These are phyloP conservation scores for Conopomorpha cramerella DNA, from an alignment of 1,140 invertebrate genomes.

Conservation along the genomic window DNA sequence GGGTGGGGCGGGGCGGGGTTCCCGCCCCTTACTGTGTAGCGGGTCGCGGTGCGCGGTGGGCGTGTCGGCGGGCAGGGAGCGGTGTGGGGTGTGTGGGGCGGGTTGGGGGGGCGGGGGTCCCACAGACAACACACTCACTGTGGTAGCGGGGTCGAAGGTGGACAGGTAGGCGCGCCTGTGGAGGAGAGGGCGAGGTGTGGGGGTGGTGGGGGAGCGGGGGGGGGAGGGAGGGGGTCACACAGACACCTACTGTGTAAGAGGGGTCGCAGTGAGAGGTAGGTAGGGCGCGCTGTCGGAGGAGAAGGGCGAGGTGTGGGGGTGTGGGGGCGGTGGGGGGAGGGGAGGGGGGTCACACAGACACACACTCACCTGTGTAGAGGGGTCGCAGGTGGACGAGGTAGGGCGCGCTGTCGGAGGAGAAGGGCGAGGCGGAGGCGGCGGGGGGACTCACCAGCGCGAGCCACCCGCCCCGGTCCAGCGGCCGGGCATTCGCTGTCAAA, in stretches of 20 bases:
- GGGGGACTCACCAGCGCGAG: conserved; percentile 24
- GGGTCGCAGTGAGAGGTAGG: conserved; percentile 34
- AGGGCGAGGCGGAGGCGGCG: conserved; percentile 27
- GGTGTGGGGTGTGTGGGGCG: too few relatives aligned
- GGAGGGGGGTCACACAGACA: not conserved
- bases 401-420: conserved; percentile 29
- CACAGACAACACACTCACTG: too few relatives aligned
- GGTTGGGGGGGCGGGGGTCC: too few relatives aligned
- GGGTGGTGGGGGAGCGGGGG: not conserved
- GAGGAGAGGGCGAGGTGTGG: not conserved
- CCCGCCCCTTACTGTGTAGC: too few relatives aligned
- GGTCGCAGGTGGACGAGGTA: conserved; percentile 36
- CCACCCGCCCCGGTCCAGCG: conserved; percentile 33
- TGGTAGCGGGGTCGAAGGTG: conserved; percentile 3
- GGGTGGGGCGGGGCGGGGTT: too few relatives aligned
- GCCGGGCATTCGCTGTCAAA: conserved; percentile 37
- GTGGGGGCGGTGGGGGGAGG: not conserved
- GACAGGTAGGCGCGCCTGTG: conserved; percentile 4
- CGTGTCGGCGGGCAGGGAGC: too few relatives aligned
- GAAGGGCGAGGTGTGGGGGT: conserved; percentile 4
- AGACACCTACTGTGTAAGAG: conserved; percentile 7
- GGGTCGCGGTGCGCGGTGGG: too few relatives aligned
- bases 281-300: conserved; percentile 24
- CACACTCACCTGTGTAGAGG: conserved; percentile 7
- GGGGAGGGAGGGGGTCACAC: not conserved